These are phyloP conservation scores for Argyrosomus japonicus DNA, from an alignment of 2,113 vertebrate species.

Conservation along the genomic window DNA sequence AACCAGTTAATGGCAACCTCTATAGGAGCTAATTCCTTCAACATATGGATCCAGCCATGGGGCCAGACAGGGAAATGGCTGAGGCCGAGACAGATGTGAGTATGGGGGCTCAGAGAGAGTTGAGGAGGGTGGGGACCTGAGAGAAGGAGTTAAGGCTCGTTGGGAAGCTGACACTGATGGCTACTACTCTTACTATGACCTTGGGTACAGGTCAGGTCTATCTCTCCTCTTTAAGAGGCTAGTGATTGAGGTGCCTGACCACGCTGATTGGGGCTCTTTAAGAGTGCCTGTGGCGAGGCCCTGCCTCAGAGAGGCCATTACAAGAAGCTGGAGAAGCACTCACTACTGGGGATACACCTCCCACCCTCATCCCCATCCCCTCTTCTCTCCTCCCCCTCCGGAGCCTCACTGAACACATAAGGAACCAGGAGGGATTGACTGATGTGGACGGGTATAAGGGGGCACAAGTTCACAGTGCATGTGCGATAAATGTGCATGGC, in stretches of 20 bases:
- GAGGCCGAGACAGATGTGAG: constrained; percentile 55
- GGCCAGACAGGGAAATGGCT: constrained; percentile 54
- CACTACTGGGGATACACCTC: constrained; percentile 47
- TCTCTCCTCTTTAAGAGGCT: constrained; percentile 58
- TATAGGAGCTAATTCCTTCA: constrained; percentile 59
- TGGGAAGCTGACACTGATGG: constrained; percentile 47
- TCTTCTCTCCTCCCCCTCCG: constrained; percentile 39
- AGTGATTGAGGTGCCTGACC: constrained; percentile 72
- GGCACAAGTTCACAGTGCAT: constrained; percentile 59
- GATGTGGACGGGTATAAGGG: constrained; percentile 42
- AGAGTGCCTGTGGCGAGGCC: constrained; percentile 46
- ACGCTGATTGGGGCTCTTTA: constrained; percentile 73
- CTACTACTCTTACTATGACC: constrained; percentile 53
- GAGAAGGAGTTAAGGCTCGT: constrained; percentile 53
- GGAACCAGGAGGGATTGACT: constrained; percentile 48
- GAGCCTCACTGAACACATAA: constrained; percentile 47
- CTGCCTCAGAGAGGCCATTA: constrained; percentile 68
- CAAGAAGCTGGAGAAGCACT: constrained; percentile 44
- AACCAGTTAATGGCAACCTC: constrained; percentile 65
- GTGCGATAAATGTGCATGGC: constrained; percentile 54
- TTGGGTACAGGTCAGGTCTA: constrained; percentile 52
- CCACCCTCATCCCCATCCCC: constrained; percentile 37
- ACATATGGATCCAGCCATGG: constrained; percentile 64
- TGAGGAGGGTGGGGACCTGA: constrained; percentile 49
- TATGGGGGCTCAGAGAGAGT: constrained; percentile 53